Conservation (phyloP, 2,888 invertebrate species). For the Elysia crispata region DNA sequence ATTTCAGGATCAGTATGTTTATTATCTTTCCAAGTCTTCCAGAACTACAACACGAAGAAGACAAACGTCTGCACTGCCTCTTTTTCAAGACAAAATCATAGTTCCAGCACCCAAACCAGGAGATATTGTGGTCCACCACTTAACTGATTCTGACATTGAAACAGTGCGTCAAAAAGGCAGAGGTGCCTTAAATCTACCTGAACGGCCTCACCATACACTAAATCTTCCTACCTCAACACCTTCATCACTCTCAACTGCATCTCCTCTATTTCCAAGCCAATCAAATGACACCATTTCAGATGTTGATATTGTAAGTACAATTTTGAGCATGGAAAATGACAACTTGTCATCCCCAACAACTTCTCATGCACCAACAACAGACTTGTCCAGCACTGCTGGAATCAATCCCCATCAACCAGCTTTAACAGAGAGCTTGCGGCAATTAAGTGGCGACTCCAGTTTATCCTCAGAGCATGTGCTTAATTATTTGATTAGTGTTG, state of each 20-base stretch:
- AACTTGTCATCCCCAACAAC: constrained; percentile 51
- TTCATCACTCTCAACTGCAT: not conserved
- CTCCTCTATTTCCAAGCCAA: constrained; percentile 5
- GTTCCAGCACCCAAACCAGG: constrained; percentile 67
- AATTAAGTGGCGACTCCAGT: constrained; percentile 61
- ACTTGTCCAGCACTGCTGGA: constrained; percentile 35
- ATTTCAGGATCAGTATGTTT: constrained; percentile 77
- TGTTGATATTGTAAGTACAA: constrained; percentile 70
- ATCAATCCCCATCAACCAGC: constrained; percentile 47
- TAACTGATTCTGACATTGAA: constrained; percentile 71
- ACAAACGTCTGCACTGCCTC: constrained; percentile 55
- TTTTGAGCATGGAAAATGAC: constrained; percentile 69
- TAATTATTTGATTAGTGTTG: constrained; percentile 59
- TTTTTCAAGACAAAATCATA: constrained; percentile 58
- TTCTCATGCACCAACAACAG: constrained; percentile 29
- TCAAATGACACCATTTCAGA: constrained; percentile 53
- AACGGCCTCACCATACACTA: constrained; percentile 16
- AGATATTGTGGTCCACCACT: constrained; percentile 70
- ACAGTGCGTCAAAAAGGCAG: constrained; percentile 58
- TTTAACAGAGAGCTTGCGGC: constrained; percentile 48
- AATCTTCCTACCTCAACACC: not conserved
- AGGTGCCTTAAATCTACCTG: constrained; percentile 40
- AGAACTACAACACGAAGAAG: constrained; percentile 66
- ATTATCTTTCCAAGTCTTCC: constrained; percentile 73
- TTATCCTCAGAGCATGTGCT: constrained; percentile 70